Conservation (phyloP, 2,797 vertebrate genomes). For the Emys orbicularis region DNA sequence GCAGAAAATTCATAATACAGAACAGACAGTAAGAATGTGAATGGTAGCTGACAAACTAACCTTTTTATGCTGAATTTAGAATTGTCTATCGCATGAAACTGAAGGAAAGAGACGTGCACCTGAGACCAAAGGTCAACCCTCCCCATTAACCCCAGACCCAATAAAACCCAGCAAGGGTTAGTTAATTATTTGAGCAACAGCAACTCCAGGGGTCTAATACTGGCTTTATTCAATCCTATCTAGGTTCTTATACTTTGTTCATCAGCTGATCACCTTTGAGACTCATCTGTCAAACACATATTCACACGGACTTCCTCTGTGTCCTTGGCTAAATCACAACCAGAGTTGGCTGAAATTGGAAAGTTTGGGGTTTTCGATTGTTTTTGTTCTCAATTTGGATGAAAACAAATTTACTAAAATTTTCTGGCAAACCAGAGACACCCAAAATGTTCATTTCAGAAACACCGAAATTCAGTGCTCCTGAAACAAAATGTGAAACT, state of each 20-base stretch:
- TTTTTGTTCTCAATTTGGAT: too few species aligned
- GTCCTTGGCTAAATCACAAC: background rate
- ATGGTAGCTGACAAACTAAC: background rate
- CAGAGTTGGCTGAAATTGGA: background rate
- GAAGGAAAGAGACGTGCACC: background rate
- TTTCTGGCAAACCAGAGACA: background rate
- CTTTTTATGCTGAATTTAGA: background rate
- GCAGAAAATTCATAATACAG: constrained; percentile 21
- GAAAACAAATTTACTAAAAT: background rate
- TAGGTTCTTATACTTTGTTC: background rate
- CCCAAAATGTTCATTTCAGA: background rate
- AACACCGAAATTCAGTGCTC: background rate
- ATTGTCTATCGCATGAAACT: background rate
- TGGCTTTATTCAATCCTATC: fast-evolving
- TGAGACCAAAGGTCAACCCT: background rate
- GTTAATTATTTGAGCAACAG: fast-evolving
- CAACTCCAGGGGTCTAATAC: background rate
- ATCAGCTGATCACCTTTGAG: background rate
- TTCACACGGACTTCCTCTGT: fast-evolving
- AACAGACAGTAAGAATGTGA: background rate
- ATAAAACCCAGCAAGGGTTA: background rate
- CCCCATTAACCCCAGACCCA: background rate
- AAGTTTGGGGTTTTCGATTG: background rate
- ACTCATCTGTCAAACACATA: fast-evolving
- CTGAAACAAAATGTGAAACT: background rate